Percentiles rank a stretch among this genome's conserved stretches.
Evolutionary conservation across 2,888 invertebrate genomes (phyloP).

Genomic region (Ormyrus nitidulus): DNA sequence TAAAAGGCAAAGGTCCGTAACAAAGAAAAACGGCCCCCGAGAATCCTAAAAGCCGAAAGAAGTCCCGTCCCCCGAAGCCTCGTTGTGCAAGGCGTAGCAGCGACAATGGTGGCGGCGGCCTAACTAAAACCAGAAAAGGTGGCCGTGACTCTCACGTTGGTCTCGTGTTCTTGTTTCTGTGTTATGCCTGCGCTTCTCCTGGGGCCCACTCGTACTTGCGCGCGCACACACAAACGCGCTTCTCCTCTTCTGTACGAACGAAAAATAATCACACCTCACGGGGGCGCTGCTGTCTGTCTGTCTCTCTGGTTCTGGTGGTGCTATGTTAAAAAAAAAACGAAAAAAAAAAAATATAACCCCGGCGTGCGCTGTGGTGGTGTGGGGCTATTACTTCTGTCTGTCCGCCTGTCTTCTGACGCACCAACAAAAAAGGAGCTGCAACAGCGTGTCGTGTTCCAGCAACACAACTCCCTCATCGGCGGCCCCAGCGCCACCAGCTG

Average conservation of each 20-base stretch:
- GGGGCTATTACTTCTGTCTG: slow-evolving; percentile 57
- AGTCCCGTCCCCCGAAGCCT: slow-evolving; percentile 35
- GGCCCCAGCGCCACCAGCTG: slow-evolving; percentile 94
- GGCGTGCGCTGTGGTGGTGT: slow-evolving; percentile 37
- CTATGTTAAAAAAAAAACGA: too few relatives aligned
- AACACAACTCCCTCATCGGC: slow-evolving; percentile 94
- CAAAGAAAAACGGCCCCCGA: background rate
- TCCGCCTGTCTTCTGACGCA: slow-evolving; percentile 21
- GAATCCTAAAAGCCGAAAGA: too few relatives aligned
- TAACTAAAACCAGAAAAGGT: slow-evolving; percentile 44
- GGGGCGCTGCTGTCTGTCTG: background rate
- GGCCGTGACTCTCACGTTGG: slow-evolving; percentile 67
- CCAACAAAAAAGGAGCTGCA: slow-evolving; percentile 84
- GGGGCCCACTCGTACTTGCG: background rate
- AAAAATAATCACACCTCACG: background rate
- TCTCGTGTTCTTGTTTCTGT: slow-evolving; percentile 67
- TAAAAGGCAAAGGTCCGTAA: background rate
- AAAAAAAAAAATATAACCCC: too few relatives aligned
- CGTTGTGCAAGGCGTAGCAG: slow-evolving; percentile 62
- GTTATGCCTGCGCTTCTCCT: slow-evolving; percentile 62
- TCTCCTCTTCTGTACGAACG: background rate
- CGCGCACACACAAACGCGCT: background rate
- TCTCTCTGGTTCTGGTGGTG: background rate
- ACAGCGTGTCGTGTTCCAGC: slow-evolving; percentile 96
- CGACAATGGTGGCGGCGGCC: slow-evolving; percentile 62